A percentile compares a stretch with the other conserved stretches of the same genome.
Evolutionary conservation across 2,113 vertebrate species (phyloP).

Genomic region (Podocnemis expansa): DNA sequence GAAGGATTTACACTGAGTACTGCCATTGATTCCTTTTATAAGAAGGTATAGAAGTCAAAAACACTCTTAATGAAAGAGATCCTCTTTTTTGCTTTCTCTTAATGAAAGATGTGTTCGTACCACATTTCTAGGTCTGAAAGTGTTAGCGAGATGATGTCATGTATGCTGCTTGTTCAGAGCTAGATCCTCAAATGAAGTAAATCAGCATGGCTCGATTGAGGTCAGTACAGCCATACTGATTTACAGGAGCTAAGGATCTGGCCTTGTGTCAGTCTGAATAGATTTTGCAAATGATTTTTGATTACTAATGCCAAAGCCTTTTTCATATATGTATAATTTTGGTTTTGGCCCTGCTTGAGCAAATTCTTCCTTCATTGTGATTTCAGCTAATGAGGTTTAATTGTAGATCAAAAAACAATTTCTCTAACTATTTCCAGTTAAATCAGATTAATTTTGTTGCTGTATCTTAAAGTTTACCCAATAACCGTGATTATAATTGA

Average conservation of each 20-base stretch:
- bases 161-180: neutral
- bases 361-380: slow-evolving; percentile 30
- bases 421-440: slow-evolving; percentile 50
- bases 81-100: neutral
- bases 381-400: slow-evolving; percentile 59
- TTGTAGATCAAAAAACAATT: slow-evolving; percentile 61
- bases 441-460: slow-evolving; percentile 69
- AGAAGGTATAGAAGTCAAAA: slow-evolving; percentile 1
- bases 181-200: slow-evolving; percentile 21
- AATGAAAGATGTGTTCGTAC: slow-evolving; percentile 2
- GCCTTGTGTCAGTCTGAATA: neutral
- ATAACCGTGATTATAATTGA: slow-evolving; percentile 77
- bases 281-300: slow-evolving; percentile 11
- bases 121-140: neutral
- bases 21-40: slow-evolving; percentile 5
- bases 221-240: neutral
- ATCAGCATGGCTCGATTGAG: neutral
- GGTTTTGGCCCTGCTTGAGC: slow-evolving; percentile 25
- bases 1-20: neutral
- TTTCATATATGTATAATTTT: neutral
- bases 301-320: slow-evolving; percentile 11
- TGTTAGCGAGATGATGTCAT: neutral
- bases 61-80: neutral
- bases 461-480: slow-evolving; percentile 64
- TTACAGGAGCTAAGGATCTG: neutral